Evolutionary conservation across 2,797 vertebrate species (phyloP), one percentile per base, ranked within the genome.

Genomic region (Sciaenops ocellatus): DNA sequence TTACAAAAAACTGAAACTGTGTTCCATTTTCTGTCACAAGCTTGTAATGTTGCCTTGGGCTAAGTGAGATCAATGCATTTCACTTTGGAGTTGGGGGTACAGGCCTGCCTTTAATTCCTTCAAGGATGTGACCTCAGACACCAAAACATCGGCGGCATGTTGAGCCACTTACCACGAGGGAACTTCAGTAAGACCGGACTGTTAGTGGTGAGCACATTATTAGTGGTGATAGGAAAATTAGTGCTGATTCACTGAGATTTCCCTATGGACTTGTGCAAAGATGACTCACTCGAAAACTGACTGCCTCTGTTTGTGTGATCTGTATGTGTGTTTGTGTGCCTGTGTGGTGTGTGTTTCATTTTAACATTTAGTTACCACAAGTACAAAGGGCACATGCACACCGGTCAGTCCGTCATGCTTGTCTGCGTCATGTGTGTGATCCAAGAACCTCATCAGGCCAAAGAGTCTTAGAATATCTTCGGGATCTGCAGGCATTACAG

Each of bases 51-150:
- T 65, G 91, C 92, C 90, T 59, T 75, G 78, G 89, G 94, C 89
- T 41, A 86, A 81, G 80, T 90, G 87, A 95, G 87, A 93, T 94
- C 93, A 93, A 84, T 87, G 89, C 83, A 83, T 90, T 91, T 90
- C 90, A 88, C 80, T 75, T 76, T 76, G 73, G 75, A 78, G 73
- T 82, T 78, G 70, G 79, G 85, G 89, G 86, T 85, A 89, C 73
- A 74, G 83, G 89, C 78, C 94, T 95, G 94, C 85, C 89, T 94
- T 93, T 95, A 92, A 96, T 95, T 95, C 90, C 86, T 92, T 88
- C 72, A 76, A 95, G 95, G 95, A 95, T 94, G 89, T 96, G 95
- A 96, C 94, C 94, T 96, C 93, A 96, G 92, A 93, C 90, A 92
- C 73, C 85, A 89, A 90, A 90, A 90, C 88, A 93, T 87, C 71